Base-by-base conservation (phyloP, 1,140 invertebrate genomes). In the Cherax quadricarinatus region DNA sequence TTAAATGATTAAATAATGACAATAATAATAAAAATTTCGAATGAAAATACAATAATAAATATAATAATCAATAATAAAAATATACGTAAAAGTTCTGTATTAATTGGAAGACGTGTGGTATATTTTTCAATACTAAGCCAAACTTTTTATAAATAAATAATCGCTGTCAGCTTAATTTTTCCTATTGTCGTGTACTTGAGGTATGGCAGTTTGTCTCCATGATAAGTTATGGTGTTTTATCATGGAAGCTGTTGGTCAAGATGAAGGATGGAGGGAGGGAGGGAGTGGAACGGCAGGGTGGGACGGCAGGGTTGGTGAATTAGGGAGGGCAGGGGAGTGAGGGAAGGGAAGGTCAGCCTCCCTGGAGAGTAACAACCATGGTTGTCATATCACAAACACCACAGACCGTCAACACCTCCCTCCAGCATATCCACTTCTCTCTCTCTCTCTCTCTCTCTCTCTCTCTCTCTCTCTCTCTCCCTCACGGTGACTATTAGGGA, bases 381-480 rank as follows among this genome's bases (percentile, higher is more conserved):
- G 12, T 49, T 30, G 85, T 73, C 85, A 87, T 73, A 24, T 87
- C 85, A n/a, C 48, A 86, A 87, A 78, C 85, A 87, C 70, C 70
- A 41, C 85, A 70, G 53, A 30, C 85, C 60, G 73, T 87, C 85
- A 87, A 53, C 85, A 87, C 85, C 85, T 87, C 51, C 53, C 24
- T 73, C 53, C 48, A 9, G 24, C 70, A 41, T 2, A 41, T 41
- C 30, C 30, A 41, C 30, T 41, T 41, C 30, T 41, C 30, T 41
- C 30, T 41, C 30, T 41, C 30, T 41, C 30, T 41, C 30, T 41
- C 30, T 41, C 30, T 41, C 30, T 41, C 30, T 41, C 30, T 41
- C 30, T 41, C 2, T 41, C 30, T 41, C 30, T 41, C 30, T 41
- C 30, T 41, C 30, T 41, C 30, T 41, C 30, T 41, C 30, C 0